These are phyloP conservation scores for Sterrhoptilus dennistouni DNA, from an alignment of 2,113 vertebrate genomes.

Conservation along the genomic window DNA sequence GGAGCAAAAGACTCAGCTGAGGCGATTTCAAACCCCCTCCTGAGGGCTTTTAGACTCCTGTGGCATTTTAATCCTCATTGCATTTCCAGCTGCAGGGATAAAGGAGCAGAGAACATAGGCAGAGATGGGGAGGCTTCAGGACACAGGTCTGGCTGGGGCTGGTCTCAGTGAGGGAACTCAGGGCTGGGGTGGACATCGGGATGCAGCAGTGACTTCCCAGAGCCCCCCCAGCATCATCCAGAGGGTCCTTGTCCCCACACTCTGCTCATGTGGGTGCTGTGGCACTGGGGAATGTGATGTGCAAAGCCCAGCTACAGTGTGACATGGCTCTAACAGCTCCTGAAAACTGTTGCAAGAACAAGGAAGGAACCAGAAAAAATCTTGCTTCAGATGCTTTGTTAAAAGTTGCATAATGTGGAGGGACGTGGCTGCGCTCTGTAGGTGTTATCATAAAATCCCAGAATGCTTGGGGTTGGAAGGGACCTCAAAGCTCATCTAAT, in stretches of 20 bases:
- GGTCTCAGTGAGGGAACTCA: neutral
- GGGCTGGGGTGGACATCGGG: neutral
- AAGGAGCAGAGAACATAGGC: neutral
- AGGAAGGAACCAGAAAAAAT: slow-evolving; percentile 18
- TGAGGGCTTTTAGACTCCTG: neutral
- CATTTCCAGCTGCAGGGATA: neutral
- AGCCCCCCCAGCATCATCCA: neutral
- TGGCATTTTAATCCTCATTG: slow-evolving; percentile 4
- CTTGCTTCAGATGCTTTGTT: neutral
- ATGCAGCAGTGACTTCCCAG: neutral
- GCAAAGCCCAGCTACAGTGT: neutral
- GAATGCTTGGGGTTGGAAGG: neutral
- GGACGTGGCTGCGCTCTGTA: neutral
- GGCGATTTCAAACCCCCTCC: neutral
- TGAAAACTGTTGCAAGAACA: neutral
- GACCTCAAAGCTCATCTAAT: neutral
- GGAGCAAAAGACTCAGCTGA: neutral
- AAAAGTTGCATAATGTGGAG: neutral
- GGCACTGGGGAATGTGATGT: neutral
- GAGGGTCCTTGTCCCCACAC: accelerated
- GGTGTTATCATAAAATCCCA: neutral
- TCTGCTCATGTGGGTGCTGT: neutral
- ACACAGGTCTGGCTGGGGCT: neutral
- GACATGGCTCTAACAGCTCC: neutral
- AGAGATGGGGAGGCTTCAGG: neutral